Percentiles rank a stretch among this genome's conserved stretches.
Conservation (phyloP, 2,888 invertebrate genomes). For the Coelopa pilipes region DNA sequence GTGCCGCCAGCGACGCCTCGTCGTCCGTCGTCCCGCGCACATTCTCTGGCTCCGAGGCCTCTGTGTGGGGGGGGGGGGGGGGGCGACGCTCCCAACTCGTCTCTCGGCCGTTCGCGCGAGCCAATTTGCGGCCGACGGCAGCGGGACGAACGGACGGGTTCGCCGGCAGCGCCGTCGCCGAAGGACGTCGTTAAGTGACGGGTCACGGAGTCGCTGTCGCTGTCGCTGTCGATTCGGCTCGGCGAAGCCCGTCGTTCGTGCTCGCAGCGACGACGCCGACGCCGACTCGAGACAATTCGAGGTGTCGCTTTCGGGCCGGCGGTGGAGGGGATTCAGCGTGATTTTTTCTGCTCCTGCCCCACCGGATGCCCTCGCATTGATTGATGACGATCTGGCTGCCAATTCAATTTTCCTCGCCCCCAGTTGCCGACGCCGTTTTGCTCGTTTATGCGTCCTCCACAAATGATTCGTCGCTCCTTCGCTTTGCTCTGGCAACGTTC, state of each 20-base stretch:
- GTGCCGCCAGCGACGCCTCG: not conserved
- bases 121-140: slow-evolving; percentile 22
- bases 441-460: too few relatives aligned
- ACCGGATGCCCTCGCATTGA: too few relatives aligned
- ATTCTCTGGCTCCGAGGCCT: not conserved
- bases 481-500: too few relatives aligned
- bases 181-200: slow-evolving; percentile 14
- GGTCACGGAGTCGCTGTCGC: slow-evolving; percentile 21
- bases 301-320: not conserved
- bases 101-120: not conserved
- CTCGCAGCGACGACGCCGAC: too few relatives aligned
- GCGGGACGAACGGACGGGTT: slow-evolving; percentile 14
- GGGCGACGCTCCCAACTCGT: not conserved
- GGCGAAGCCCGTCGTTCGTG: not conserved
- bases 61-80: slow-evolving; percentile 19
- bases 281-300: slow-evolving; percentile 1
- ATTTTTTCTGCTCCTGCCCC: too few relatives aligned
- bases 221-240: too few relatives aligned
- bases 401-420: too few relatives aligned
- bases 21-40: not conserved
- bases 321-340: not conserved
- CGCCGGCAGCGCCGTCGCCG: slow-evolving; percentile 1
- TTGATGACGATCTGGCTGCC: too few relatives aligned
- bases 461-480: too few relatives aligned
- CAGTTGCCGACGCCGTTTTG: too few relatives aligned